Evolutionary conservation across 2,888 invertebrate genomes (phyloP).

Genomic region (Exocentrus adspersus): DNA sequence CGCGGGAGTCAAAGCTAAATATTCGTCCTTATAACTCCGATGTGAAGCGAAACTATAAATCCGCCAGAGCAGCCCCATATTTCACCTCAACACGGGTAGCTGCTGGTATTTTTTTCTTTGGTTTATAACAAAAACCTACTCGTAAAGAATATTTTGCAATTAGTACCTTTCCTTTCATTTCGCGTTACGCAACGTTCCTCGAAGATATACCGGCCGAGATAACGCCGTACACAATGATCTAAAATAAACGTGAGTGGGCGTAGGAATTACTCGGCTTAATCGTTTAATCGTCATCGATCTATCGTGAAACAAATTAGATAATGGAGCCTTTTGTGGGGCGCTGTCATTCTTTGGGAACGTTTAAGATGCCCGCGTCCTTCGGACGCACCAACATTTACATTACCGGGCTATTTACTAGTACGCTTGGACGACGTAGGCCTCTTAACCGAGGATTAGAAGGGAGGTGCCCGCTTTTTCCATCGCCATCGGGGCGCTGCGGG

Average conservation of each 20-base stretch:
- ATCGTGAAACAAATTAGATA: not conserved
- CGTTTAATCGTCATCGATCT: not conserved
- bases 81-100: not conserved
- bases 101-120: not conserved
- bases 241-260: conserved; percentile 15
- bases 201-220: not conserved
- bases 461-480: conserved; percentile 54
- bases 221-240: not conserved
- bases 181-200: not conserved
- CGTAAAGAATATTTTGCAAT: no score
- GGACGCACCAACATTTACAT: no score
- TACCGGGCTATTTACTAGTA: not conserved
- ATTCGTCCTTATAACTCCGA: not conserved
- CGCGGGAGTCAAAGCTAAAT: conserved; percentile 25
- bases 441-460: conserved; percentile 48
- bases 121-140: not conserved
- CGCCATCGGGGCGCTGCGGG: conserved; percentile 32
- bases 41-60: not conserved
- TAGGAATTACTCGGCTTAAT: not conserved
- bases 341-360: not conserved
- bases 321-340: not conserved
- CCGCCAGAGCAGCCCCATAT: not conserved
- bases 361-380: no score
- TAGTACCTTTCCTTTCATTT: no score
- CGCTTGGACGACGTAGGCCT: not conserved